A percentile compares a stretch with the other conserved stretches of the same genome.
These are phyloP conservation scores for Malacoraja senta DNA, from an alignment of 2,797 vertebrate species.

Conservation along the genomic window DNA sequence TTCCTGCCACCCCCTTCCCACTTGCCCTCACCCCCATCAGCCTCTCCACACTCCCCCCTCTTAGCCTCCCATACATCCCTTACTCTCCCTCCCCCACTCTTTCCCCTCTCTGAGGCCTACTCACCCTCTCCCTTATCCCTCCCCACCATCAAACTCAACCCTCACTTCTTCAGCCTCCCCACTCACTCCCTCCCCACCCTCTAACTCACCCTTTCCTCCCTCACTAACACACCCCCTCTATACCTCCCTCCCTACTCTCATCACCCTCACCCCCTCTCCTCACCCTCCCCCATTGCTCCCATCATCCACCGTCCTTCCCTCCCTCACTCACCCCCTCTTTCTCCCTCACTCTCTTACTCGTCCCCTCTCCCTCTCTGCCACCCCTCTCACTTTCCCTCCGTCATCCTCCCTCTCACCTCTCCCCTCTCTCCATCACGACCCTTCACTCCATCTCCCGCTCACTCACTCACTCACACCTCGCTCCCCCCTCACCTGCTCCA, in stretches of 20 bases:
- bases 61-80: no score
- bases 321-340: background rate
- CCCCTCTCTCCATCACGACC: background rate
- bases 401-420: background rate
- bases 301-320: background rate
- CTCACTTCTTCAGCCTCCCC: background rate
- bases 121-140: background rate
- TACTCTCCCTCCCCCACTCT: no score
- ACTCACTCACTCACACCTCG: fast-evolving
- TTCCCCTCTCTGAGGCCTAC: background rate
- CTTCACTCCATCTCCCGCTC: fast-evolving
- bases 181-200: background rate
- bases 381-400: background rate
- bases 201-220: background rate
- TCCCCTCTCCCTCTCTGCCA: background rate
- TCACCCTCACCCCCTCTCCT: conserved; percentile 39
- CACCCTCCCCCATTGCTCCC: background rate
- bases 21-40: background rate
- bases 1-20: no score
- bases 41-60: background rate
- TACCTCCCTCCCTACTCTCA: background rate
- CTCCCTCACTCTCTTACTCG: background rate
- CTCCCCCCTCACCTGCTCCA: background rate
- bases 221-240: background rate
- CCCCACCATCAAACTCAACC: no score